Percentiles rank a stretch among this genome's conserved stretches.
These are phyloP conservation scores for Leptinotarsa juncta DNA, from an alignment of 2,888 invertebrate genomes.

Conservation along the genomic window DNA sequence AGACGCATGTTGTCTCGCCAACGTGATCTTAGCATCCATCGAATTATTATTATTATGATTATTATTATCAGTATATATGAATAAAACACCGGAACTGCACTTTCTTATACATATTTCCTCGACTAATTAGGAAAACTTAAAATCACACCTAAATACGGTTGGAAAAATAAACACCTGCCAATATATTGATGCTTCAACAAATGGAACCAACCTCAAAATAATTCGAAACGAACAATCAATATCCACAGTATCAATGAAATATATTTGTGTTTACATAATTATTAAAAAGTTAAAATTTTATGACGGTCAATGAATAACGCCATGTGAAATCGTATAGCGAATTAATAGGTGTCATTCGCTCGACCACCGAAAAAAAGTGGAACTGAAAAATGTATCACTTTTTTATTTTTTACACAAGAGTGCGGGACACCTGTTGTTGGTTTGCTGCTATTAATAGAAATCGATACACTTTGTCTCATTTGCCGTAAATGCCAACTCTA, in stretches of 20 bases:
- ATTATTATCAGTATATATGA: no score
- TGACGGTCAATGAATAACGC: slow-evolving; percentile 57
- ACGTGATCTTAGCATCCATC: no score
- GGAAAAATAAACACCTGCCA: slow-evolving; percentile 3
- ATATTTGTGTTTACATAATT: slow-evolving; percentile 55
- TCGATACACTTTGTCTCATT: slow-evolving; percentile 57
- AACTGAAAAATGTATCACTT: slow-evolving; percentile 55
- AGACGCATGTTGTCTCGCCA: no score
- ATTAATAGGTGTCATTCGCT: slow-evolving; percentile 65
- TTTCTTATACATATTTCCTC: no score
- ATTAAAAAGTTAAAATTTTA: slow-evolving; percentile 59
- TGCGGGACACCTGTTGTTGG: slow-evolving; percentile 61
- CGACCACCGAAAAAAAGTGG: slow-evolving; percentile 58
- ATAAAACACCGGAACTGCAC: no score
- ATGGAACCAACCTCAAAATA: slow-evolving; percentile 5
- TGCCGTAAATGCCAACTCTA: slow-evolving; percentile 39
- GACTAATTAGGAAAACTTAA: no score
- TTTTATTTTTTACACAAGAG: slow-evolving; percentile 53
- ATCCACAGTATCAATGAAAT: slow-evolving; percentile 41
- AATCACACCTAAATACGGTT: neutral
- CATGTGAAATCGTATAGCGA: slow-evolving; percentile 61
- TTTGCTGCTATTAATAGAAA: slow-evolving; percentile 58
- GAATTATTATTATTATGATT: no score
- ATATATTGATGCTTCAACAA: slow-evolving; percentile 1
- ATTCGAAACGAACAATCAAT: slow-evolving; percentile 31